These are phyloP conservation scores for Atopsyche davidsoni DNA, from an alignment of 1,140 invertebrate species.

Conservation along the genomic window DNA sequence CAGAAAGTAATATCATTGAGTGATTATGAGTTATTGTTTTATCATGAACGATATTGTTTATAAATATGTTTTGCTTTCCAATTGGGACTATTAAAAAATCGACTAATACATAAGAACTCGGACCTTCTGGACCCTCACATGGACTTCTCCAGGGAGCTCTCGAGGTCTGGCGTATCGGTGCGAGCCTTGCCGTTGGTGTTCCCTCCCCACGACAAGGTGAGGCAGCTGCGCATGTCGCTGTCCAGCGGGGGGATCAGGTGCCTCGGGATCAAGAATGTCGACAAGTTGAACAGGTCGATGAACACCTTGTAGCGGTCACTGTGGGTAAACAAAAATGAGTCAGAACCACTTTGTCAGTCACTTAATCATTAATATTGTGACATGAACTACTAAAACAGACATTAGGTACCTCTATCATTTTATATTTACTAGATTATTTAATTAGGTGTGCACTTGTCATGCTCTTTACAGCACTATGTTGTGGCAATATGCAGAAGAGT, in stretches of 20 bases:
- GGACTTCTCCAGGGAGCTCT: constrained; percentile 26
- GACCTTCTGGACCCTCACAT: constrained; percentile 20
- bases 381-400: neutral
- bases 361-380: neutral
- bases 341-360: neutral
- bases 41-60: no score
- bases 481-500: neutral
- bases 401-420: constrained; percentile 3
- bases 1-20: no score
- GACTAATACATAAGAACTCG: no score
- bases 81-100: no score
- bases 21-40: no score
- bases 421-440: neutral
- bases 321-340: constrained; percentile 35
- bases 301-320: constrained; percentile 99
- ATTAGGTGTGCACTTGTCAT: neutral
- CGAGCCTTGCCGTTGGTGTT: constrained; percentile 30
- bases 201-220: constrained; percentile 43
- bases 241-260: constrained; percentile 85
- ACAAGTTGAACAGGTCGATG: constrained; percentile 94
- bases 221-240: constrained; percentile 53
- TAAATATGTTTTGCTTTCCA: no score
- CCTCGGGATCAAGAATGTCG: constrained; percentile 90
- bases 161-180: constrained; percentile 17
- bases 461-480: neutral